Base-by-base conservation (phyloP, 2,113 vertebrate species). In the Catharus bicknelli region DNA sequence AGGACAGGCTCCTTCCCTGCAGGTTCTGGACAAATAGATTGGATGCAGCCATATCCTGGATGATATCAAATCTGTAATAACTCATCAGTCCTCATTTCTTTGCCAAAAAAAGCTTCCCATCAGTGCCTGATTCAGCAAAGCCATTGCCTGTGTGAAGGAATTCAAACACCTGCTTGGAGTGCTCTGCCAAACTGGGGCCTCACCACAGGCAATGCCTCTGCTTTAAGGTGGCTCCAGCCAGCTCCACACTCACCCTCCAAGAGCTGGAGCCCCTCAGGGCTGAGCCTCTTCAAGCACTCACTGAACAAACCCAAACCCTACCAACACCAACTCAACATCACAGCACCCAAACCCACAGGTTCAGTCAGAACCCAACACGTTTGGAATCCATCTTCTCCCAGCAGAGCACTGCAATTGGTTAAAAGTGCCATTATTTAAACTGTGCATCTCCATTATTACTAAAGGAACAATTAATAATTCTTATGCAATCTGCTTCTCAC, bases 201-300 rank as follows among this genome's bases (percentile, higher is more conserved):
- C 40, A 5, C 17, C 30, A 1, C 67, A 68, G 54, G 47, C 10
- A 0, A 2, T 12, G 26, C 18, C 42, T 50, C 58, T 25, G 1
- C 43, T 22, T 11, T 14, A 27, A 20, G 38, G 32, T 13, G 20
- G 30, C 47, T 43, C 55, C 78, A 48, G 63, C 8, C 61, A 34
- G 36, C 19, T 32, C 82, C 58, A 58, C 38, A 0, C 29, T 40
- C 14, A 12, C 11, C 34, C 50, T 38, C 5, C 1, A 6, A 7
- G 0, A 27, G 25, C 83, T 59, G 18, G 3, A 12, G 30, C 3
- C 55, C 55, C 45, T 10, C 50, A 32, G 63, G 55, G 36, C 70
- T 62, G 55, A 51, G 48, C 51, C 13, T 54, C 40, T 30, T 13
- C 21, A 16, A 27, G 10, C 22, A 74, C 26, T 4, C 13, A 2